Conservation (phyloP, 2,888 invertebrate genomes). For the Limnephilus auricula region DNA sequence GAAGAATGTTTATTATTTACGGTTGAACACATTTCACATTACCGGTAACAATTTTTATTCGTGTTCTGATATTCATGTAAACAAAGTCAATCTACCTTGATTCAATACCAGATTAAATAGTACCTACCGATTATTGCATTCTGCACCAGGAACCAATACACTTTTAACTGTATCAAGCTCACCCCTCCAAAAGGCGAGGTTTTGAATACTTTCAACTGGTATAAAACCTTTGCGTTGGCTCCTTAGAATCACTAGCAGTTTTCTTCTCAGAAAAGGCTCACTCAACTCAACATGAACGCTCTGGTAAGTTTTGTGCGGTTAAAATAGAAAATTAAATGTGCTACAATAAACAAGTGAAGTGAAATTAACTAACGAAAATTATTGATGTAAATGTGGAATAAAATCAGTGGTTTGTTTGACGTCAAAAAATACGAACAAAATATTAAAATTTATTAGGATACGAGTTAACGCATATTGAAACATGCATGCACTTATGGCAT, state of each 20-base stretch:
- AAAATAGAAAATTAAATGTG: not conserved
- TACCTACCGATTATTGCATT: not conserved
- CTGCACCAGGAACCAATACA: not conserved
- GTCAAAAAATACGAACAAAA: too few relatives aligned
- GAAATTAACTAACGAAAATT: not conserved
- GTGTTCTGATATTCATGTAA: not conserved
- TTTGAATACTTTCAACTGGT: not conserved
- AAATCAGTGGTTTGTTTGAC: not conserved
- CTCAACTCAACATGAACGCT: slow-evolving; percentile 33
- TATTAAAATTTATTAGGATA: too few relatives aligned
- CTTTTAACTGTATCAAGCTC: not conserved
- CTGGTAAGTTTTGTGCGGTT: slow-evolving; percentile 15
- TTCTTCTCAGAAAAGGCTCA: slow-evolving; percentile 60
- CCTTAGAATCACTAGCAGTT: slow-evolving; percentile 58
- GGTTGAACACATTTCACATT: not conserved
- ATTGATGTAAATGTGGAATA: not conserved
- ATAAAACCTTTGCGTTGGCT: not conserved
- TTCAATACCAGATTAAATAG: not conserved
- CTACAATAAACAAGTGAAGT: not conserved
- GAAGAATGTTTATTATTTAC: too few relatives aligned
- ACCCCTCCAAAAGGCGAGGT: not conserved
- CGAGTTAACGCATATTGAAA: too few relatives aligned
- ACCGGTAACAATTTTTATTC: not conserved
- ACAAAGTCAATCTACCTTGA: not conserved
- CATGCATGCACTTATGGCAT: too few relatives aligned